Evolutionary conservation across 1,140 invertebrate species (phyloP).

Genomic region (Bombyx mandarina): DNA sequence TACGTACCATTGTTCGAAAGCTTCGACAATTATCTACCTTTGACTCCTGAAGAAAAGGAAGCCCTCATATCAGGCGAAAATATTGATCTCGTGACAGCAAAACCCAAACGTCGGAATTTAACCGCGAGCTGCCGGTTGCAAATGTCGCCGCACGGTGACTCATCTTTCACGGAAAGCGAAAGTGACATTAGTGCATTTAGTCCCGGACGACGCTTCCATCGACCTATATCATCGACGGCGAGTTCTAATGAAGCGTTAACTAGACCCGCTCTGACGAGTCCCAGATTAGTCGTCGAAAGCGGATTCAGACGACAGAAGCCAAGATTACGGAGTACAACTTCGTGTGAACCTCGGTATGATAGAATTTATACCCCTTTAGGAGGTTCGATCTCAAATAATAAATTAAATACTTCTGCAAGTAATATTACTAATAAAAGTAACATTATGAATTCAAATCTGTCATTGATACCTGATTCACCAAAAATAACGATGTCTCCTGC

Average conservation of each 20-base stretch:
- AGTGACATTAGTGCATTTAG: slow-evolving; percentile 51
- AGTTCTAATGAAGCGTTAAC: slow-evolving; percentile 55
- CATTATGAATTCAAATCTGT: slow-evolving; percentile 60
- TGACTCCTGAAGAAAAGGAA: slow-evolving; percentile 58
- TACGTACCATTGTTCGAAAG: slow-evolving; percentile 73
- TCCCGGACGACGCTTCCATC: slow-evolving; percentile 41
- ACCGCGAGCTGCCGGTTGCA: slow-evolving; percentile 36
- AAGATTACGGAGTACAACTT: slow-evolving; percentile 53
- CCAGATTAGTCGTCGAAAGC: slow-evolving; percentile 46
- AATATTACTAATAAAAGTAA: slow-evolving; percentile 46
- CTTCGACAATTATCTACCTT: slow-evolving; percentile 65
- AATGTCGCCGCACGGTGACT: slow-evolving; percentile 41
- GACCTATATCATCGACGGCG: slow-evolving; percentile 54
- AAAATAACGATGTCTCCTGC: slow-evolving; percentile 43
- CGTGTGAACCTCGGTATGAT: slow-evolving; percentile 57
- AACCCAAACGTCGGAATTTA: slow-evolving; percentile 45
- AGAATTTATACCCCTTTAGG: slow-evolving; percentile 52
- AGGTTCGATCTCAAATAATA: slow-evolving; percentile 49
- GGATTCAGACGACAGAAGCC: slow-evolving; percentile 40
- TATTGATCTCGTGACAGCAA: slow-evolving; percentile 29
- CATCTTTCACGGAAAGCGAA: slow-evolving; percentile 56
- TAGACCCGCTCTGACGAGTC: slow-evolving; percentile 44
- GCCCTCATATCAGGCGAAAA: slow-evolving; percentile 53
- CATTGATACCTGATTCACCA: slow-evolving; percentile 58
- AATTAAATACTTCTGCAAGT: slow-evolving; percentile 48